Percentiles rank a stretch among this genome's conserved stretches.
Evolutionary conservation across 1,140 invertebrate species (phyloP).

Genomic region (Chionoecetes opilio): DNA sequence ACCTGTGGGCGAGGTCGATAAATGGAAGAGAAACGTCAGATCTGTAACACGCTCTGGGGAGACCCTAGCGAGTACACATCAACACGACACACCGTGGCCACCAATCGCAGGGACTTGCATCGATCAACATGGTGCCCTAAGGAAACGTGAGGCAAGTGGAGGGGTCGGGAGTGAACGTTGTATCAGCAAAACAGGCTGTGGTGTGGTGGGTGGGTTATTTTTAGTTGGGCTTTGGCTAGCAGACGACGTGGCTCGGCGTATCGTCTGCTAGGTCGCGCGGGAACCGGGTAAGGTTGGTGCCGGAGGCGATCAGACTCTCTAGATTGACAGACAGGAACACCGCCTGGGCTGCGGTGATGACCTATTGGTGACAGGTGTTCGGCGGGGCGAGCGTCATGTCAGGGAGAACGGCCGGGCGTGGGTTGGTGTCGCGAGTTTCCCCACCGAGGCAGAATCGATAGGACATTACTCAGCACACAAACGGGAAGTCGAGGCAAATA

Average conservation of each 20-base stretch:
- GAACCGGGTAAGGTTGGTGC: slow-evolving; percentile 43
- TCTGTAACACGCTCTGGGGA: slow-evolving; percentile 43
- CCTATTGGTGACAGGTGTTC: neutral
- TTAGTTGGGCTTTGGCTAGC: slow-evolving; percentile 72
- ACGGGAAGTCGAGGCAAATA: neutral
- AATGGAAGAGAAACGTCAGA: slow-evolving; percentile 70
- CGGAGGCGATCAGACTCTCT: neutral
- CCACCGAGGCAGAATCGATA: neutral
- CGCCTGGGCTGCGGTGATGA: neutral
- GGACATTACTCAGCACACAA: neutral
- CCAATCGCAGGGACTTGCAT: neutral
- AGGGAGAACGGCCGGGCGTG: neutral
- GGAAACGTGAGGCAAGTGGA: slow-evolving; percentile 32
- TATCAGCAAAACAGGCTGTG: slow-evolving; percentile 72
- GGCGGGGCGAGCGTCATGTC: neutral
- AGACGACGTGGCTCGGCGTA: slow-evolving; percentile 71
- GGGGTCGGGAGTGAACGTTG: slow-evolving; percentile 57
- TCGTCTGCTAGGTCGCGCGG: slow-evolving; percentile 73
- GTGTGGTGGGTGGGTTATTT: slow-evolving; percentile 72
- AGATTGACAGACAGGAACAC: neutral
- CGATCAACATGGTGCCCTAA: neutral
- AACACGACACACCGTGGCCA: neutral
- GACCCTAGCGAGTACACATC: neutral
- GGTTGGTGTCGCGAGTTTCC: neutral
- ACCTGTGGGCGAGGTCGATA: slow-evolving; percentile 66